phyloP scores from a whole-genome alignment of 2,113 vertebrate species.

The Euleptes europaea region DNA sequence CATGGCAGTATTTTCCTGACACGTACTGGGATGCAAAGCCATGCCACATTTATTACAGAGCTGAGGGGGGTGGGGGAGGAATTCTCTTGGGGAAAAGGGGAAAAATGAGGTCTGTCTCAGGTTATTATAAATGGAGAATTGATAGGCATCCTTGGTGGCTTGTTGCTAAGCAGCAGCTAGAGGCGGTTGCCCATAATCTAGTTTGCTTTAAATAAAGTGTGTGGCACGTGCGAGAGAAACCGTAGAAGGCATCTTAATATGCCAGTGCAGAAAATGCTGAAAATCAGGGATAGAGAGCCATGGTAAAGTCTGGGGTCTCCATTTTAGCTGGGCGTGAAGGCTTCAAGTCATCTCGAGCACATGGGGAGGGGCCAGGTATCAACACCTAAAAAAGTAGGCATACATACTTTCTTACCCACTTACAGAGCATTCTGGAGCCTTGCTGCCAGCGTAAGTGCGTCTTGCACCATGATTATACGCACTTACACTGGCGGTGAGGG shows the following conservation, averaged over 20 bases:
- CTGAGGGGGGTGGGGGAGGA: slow-evolving; percentile 45
- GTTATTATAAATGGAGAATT: slow-evolving; percentile 71
- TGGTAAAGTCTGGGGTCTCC: background rate
- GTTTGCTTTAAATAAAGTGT: slow-evolving; percentile 20
- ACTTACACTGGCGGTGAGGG: too few relatives aligned
- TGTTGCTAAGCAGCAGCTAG: slow-evolving; percentile 69
- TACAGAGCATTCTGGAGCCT: too few relatives aligned
- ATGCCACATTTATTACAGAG: slow-evolving; percentile 65
- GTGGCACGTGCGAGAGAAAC: background rate
- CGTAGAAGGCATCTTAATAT: background rate
- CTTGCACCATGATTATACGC: too few relatives aligned
- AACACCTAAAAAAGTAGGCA: background rate
- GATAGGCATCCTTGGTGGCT: slow-evolving; percentile 64
- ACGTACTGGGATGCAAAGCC: slow-evolving; percentile 40
- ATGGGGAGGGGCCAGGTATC: background rate
- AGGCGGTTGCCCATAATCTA: slow-evolving; percentile 53
- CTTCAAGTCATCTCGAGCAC: background rate
- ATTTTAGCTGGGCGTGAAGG: background rate
- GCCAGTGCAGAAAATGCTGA: background rate
- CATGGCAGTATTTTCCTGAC: slow-evolving; percentile 43
- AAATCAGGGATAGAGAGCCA: background rate
- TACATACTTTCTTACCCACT: background rate
- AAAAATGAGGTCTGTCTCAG: slow-evolving; percentile 68
- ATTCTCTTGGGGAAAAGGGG: slow-evolving; percentile 67
- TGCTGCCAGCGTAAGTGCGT: too few relatives aligned